phyloP scores from a whole-genome alignment of 2,797 vertebrate genomes.

The Esox lucius region DNA sequence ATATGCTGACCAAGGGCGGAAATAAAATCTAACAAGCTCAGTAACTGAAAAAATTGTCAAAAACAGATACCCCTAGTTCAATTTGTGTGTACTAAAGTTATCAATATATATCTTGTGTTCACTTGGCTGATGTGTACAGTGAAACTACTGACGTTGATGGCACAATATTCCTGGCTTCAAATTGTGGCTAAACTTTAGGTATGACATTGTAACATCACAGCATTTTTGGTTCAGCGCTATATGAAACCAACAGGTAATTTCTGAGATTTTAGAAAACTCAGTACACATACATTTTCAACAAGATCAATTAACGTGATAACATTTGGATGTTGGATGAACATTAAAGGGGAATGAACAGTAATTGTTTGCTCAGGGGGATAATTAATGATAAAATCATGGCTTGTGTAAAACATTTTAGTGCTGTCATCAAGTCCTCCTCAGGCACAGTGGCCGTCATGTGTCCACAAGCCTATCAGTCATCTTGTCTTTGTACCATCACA shows the following conservation, averaged over 20 bases:
- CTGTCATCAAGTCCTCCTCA: neutral
- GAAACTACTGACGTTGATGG: neutral
- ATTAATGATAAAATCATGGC: neutral
- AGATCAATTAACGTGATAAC: neutral
- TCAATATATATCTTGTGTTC: neutral
- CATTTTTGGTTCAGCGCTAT: neutral
- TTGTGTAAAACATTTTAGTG: neutral
- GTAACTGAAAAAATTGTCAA: neutral
- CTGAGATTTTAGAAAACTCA: constrained; percentile 2
- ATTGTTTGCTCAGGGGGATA: neutral
- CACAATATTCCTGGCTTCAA: neutral
- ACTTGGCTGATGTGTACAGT: neutral
- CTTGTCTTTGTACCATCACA: neutral
- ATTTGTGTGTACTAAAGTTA: neutral
- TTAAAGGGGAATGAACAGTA: neutral
- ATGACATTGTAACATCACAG: neutral
- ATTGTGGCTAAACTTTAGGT: neutral
- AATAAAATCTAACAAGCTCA: neutral
- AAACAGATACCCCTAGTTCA: neutral
- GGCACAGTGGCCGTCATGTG: neutral
- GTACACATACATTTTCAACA: neutral
- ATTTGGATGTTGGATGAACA: neutral
- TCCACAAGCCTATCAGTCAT: neutral
- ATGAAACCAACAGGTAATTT: constrained; percentile 5
- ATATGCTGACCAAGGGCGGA: neutral